Percentiles rank a stretch among this genome's conserved stretches.
phyloP scores from a whole-genome alignment of 2,888 invertebrate species.

The Petrophora chlorosata region DNA sequence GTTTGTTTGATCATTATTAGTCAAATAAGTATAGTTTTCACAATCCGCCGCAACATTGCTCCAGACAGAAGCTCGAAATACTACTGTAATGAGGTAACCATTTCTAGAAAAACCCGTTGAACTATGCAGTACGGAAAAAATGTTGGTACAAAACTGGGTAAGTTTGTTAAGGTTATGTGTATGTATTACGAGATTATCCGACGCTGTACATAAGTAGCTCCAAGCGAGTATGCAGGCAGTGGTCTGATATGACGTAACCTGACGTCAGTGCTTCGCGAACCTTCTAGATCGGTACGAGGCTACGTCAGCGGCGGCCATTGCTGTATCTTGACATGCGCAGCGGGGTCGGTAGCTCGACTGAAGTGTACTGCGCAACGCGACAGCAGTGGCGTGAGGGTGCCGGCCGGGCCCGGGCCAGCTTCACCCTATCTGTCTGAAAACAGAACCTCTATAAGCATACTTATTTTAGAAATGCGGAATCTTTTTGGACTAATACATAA shows the following conservation, averaged over 20 bases:
- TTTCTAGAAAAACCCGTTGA: conserved; percentile 8
- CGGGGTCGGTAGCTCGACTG: too few relatives aligned
- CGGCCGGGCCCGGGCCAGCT: neutral
- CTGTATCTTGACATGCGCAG: too few relatives aligned
- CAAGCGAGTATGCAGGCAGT: conserved; percentile 20
- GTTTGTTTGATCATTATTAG: conserved; percentile 44
- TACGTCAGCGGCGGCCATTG: conserved; percentile 41
- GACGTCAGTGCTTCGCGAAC: conserved; percentile 61
- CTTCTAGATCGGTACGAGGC: conserved; percentile 45
- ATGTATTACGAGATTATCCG: neutral
- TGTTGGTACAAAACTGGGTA: too few relatives aligned
- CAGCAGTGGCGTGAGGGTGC: neutral
- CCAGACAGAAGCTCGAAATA: conserved; percentile 25
- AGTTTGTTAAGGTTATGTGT: neutral
- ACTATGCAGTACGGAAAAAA: too few relatives aligned
- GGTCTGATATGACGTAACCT: conserved; percentile 51
- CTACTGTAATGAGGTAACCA: conserved; percentile 18
- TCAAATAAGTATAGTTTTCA: conserved; percentile 43
- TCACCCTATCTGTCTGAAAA: too few relatives aligned
- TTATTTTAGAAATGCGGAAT: too few relatives aligned
- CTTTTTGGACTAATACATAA: too few relatives aligned
- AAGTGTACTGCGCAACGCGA: neutral
- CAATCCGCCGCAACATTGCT: conserved; percentile 30
- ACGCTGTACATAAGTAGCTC: neutral
- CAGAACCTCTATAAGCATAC: too few relatives aligned